Conservation (phyloP, 2,113 vertebrate genomes). For the Megaceryle torquata region DNA sequence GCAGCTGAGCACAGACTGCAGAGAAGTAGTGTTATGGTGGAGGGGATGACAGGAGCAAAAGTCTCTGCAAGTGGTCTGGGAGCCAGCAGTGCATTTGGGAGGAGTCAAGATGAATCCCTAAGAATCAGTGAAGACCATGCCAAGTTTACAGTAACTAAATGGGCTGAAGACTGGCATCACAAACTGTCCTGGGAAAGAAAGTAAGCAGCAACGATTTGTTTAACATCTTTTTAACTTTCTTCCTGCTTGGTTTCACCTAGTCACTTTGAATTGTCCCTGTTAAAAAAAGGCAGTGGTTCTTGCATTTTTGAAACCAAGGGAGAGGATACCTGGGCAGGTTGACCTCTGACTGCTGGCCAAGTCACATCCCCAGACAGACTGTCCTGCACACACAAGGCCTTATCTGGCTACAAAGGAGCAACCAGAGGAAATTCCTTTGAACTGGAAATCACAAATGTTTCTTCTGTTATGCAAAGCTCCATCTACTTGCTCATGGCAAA, state of each 20-base stretch:
- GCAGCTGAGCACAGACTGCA: accelerated
- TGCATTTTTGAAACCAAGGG: not conserved
- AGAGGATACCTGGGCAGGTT: not conserved
- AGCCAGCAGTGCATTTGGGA: accelerated
- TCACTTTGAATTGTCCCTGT: not conserved
- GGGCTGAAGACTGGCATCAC: not conserved
- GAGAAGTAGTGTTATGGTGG: not conserved
- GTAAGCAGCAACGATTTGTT: not conserved
- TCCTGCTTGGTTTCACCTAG: not conserved
- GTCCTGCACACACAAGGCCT: not conserved
- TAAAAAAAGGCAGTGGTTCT: not conserved
- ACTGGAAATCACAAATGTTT: not conserved
- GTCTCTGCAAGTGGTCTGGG: not conserved
- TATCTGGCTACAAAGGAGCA: not conserved
- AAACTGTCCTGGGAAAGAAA: not conserved
- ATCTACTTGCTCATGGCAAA: not conserved
- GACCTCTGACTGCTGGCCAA: not conserved
- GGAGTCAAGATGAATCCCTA: not conserved
- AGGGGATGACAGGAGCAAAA: not conserved
- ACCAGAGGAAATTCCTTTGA: not conserved
- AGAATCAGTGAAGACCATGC: not conserved
- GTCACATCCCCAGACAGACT: accelerated
- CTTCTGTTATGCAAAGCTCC: not conserved
- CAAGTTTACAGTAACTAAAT: not conserved
- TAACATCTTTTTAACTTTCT: not conserved